phyloP scores from a whole-genome alignment of 2,888 invertebrate genomes.

The Arge pagana region DNA sequence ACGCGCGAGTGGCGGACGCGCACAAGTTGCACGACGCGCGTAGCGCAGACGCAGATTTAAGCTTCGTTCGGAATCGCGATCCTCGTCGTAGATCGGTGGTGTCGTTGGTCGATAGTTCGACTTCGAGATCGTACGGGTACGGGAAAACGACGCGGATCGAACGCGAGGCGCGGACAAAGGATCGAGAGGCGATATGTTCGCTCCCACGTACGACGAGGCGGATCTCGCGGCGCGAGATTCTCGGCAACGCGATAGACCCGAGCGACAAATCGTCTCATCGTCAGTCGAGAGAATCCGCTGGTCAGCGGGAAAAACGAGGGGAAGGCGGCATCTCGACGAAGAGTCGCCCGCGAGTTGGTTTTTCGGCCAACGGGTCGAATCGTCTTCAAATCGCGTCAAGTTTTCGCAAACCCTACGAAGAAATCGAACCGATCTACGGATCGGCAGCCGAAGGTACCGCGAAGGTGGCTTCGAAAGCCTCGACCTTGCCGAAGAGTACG shows the following conservation, averaged over 20 bases:
- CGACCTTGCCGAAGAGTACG: slow-evolving; percentile 47
- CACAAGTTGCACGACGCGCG: slow-evolving; percentile 50
- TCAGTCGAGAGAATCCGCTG: not conserved
- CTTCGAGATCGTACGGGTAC: slow-evolving; percentile 11
- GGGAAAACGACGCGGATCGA: slow-evolving; percentile 26
- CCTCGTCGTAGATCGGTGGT: not conserved
- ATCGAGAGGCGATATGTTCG: not conserved
- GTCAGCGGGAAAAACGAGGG: not conserved
- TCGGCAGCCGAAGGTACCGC: no score
- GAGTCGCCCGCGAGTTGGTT: not conserved
- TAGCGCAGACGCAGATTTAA: slow-evolving; percentile 47
- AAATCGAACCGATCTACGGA: no score
- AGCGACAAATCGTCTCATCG: not conserved
- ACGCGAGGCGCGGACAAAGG: no score
- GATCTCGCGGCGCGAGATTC: slow-evolving; percentile 10
- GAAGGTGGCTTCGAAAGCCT: slow-evolving; percentile 40
- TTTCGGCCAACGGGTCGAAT: no score
- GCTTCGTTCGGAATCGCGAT: slow-evolving; percentile 39
- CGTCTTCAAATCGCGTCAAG: no score
- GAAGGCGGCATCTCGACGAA: not conserved
- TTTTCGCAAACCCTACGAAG: no score
- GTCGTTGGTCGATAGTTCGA: slow-evolving; percentile 11
- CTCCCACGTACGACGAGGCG: not conserved
- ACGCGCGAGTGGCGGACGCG: slow-evolving; percentile 40
- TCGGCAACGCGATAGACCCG: slow-evolving; percentile 10